Evolutionary conservation across 1,140 invertebrate species (phyloP).

Genomic region (Pemphigus obesinymphae): DNA sequence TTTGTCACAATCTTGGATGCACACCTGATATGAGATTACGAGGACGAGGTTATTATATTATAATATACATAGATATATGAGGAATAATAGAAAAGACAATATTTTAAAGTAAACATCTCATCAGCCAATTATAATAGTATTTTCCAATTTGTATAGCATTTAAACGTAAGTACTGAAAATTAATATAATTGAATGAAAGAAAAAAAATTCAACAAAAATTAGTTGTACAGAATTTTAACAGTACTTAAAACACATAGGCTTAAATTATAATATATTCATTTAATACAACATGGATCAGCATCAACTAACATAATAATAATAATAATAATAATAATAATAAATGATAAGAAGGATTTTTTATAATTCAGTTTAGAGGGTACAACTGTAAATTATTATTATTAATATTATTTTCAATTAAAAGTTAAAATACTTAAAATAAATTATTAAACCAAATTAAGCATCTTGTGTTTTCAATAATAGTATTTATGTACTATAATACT

Average conservation of each 20-base stretch:
- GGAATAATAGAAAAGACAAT: not conserved
- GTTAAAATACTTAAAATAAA: not conserved
- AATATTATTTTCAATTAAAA: not conserved
- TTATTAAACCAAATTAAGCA: not conserved
- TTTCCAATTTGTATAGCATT: not conserved
- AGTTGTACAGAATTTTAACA: not conserved
- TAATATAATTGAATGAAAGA: not conserved
- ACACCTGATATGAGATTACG: too few relatives aligned
- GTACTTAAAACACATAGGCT: not conserved
- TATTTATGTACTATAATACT: too few relatives aligned
- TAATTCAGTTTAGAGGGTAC: not conserved
- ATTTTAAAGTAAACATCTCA: not conserved
- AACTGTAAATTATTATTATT: not conserved
- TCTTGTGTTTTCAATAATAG: too few relatives aligned
- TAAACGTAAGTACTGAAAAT: not conserved
- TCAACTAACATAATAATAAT: not conserved
- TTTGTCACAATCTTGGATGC: too few relatives aligned
- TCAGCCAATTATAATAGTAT: not conserved
- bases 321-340: not conserved
- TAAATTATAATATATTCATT: not conserved
- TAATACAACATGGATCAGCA: not conserved
- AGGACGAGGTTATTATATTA: too few relatives aligned
- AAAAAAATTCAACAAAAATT: not conserved
- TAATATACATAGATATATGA: too few relatives aligned
- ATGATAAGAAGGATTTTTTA: too few relatives aligned